Base-by-base conservation (phyloP, 2,113 vertebrate genomes). In the Phrynosoma platyrhinos region DNA sequence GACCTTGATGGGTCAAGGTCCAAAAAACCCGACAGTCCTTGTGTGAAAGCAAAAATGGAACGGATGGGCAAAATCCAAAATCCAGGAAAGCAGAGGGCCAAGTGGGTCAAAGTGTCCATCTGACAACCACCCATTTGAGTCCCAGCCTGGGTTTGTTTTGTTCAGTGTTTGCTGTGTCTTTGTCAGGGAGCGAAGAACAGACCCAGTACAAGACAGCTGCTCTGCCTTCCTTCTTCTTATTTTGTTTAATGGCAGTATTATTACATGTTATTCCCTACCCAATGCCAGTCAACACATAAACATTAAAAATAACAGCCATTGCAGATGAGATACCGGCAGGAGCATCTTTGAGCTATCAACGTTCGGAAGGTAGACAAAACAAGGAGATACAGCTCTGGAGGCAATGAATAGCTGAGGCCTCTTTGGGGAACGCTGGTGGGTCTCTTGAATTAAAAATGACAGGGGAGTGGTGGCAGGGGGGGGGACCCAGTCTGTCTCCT, bases 331-430 rank as follows among this genome's bases (percentile, higher is more conserved):
- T 8, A 40, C 4, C 21, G 27, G 32, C 55, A 23, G 14, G 4
- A n/a, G 78, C 13, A 10, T 12, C 79, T 21, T n/a, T 36, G 53
- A 66, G 42, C 47, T 58, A 40, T n/a, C 13, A 82, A 20, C 14
- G 62, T 23, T 32, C 0, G 0, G 32, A 18, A 40, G 62, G 32
- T 76, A 79, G 64, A 76, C 42, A 42, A 20, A 87, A 27, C 3
- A 13, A 12, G 5, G 0, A 75, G 66, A 76, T 40, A 2, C 10
- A 1, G 23, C 27, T 25, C 14, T 8, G 27, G 0, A 0, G 47
- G 16, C 0, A 40, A 25, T 78, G 47, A 66, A 82, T 5, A 47
- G 47, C 47, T 7, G 47, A 47, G 47, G 47, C 47, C 47, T 47
- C 7, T 47, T 47, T 47, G 47, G 47, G 47, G 47, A 47, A 47